Base-by-base conservation (phyloP, 1,140 invertebrate species). In the Sycophaga agraensis region DNA sequence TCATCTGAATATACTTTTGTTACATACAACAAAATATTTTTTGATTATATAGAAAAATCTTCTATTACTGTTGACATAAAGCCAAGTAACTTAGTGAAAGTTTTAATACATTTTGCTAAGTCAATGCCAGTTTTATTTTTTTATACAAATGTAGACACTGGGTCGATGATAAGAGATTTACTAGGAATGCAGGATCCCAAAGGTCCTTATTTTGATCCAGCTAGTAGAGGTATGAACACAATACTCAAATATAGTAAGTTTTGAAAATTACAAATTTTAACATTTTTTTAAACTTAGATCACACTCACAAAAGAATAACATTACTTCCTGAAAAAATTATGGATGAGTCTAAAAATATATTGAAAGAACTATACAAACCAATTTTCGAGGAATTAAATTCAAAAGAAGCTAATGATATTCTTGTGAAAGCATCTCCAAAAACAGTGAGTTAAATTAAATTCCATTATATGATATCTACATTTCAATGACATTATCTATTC, bases 321-420 rank as follows among this genome's bases (percentile, higher is more conserved):
- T 73, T 96, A 42, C 75, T 94, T 50, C 88, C 91, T 9, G 88
- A 91, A 61, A 76, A 73, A 45, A 82, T 93, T 42, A 71, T 79
- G 1, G 87, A 89, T 16, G 86, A 91, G 43, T 83, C 84, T 4
- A 90, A 86, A 72, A 55, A 72, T 2, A 81, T 83, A 63, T 82
- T 93, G 16, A 87, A 87, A 73, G 68, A 79, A 26, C 85, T 92
- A 60, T 92, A 89, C 72, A 51, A 66, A 4, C 14, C 55, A 2
- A 82, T 83, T 48, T 80, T 90, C 48, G 87, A 88, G 66, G 91
- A 93, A 74, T 79, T 94, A 6, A 89, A 77, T 62, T 70, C 81
- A 16, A 85, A 85, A 59, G 90, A 93, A 80, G 91, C 91, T 1
- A 92, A 93, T 75, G 87, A 91, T 68, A 89, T 94, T 66, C 79